Base-by-base conservation (phyloP, 1,140 invertebrate genomes). In the Stegodyphus mimosarum region DNA sequence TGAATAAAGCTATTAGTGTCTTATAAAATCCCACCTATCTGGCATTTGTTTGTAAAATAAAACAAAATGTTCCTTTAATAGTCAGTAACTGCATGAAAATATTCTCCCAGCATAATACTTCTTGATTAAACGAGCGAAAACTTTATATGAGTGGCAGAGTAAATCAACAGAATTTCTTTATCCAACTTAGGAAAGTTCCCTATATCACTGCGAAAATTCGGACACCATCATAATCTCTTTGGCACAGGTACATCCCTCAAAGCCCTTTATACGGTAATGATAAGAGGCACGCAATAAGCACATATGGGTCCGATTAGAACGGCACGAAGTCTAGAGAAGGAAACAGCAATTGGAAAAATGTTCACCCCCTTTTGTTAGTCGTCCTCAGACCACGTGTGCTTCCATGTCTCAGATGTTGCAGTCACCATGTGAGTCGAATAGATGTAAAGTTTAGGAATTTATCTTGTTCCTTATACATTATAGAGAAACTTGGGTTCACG, bases 291-390 rank as follows among this genome's bases (percentile, higher is more conserved):
- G 79, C 79, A 55, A 81, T 48, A 81, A 60, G 53, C 79, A 60
- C 67, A 81, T 81, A 81, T 33, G 79, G 70, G 69, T 52, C 52
- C 79, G 79, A 81, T 81, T 81, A 73, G 70, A 49, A 52, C 50
- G n/a, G 66, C 66, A 67, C 50, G 69, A 70, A 79, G 67, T 70
- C 77, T 51, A 33, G 48, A 50, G 79, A 66, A 71, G 70, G 67
- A 70, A 81, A 81, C 69, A 81, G 72, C 79, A 81, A 81, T 81
- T 81, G 79, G 79, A 81, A 81, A 81, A 81, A 79, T 79, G 70
- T 66, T 51, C 77, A 49, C 79, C 79, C 79, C 79, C 79, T 73
- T 75, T 72, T 81, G 64, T 52, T 49, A 71, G 33, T 64, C 55
- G 49, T 53, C 63, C 75, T 77, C 52, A 18, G 66, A 64, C 64